Conservation (phyloP, 2,797 vertebrate genomes). For the Bucorvus abyssinicus region DNA sequence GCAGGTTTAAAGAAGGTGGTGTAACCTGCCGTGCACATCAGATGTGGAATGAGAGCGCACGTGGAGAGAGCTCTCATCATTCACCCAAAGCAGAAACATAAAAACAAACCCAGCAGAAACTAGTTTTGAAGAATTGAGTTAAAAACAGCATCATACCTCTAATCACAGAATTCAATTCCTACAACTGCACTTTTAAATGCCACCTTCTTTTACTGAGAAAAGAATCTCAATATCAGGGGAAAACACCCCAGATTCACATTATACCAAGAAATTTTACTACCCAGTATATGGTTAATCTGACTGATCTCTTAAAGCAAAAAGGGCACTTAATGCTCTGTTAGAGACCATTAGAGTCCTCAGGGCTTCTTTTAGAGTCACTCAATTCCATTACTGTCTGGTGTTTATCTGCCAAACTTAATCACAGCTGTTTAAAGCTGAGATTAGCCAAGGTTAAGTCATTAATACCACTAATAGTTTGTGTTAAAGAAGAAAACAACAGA, state of each 20-base stretch:
- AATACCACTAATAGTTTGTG: not conserved
- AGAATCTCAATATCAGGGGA: not conserved
- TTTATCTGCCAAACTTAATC: not conserved
- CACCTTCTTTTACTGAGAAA: not conserved
- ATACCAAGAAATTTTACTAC: not conserved
- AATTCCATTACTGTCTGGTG: not conserved
- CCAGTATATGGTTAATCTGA: not conserved
- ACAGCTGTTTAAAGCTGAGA: not conserved
- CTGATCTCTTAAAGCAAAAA: not conserved
- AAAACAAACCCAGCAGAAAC: not conserved
- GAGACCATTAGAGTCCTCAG: not conserved
- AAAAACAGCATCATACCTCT: not conserved
- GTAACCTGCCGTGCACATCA: not conserved
- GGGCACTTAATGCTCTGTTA: not conserved
- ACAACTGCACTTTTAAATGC: not conserved
- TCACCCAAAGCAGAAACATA: not conserved
- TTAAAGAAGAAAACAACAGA: not conserved
- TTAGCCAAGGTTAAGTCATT: not conserved
- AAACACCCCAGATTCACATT: not conserved
- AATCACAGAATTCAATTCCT: not conserved
- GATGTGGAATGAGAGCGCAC: no score
- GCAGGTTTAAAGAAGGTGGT: not conserved
- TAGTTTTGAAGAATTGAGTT: not conserved
- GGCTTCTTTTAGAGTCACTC: not conserved
- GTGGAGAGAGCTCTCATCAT: no score